These are phyloP conservation scores for Drosophila mayri DNA, from an alignment of 1,140 invertebrate species.

Conservation along the genomic window DNA sequence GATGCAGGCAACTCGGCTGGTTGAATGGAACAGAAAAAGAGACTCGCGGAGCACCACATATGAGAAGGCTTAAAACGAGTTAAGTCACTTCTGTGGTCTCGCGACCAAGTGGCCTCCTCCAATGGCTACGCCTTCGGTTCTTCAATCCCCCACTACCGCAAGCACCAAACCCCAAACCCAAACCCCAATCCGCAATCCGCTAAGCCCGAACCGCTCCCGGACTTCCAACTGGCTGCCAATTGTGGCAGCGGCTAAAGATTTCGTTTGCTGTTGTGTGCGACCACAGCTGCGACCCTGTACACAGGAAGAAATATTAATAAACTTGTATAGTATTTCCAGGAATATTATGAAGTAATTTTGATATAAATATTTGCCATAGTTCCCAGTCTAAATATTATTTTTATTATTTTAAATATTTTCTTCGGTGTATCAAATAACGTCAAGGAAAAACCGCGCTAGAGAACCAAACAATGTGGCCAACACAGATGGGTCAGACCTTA, in stretches of 20 bases:
- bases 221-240: slow-evolving; percentile 50
- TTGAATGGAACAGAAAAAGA: slow-evolving; percentile 1
- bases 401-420: too few species aligned
- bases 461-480: slow-evolving; percentile 46
- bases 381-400: too few species aligned
- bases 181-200: slow-evolving; percentile 25
- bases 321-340: background rate
- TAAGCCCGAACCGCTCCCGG: slow-evolving; percentile 33
- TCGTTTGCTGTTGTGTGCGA: slow-evolving; percentile 40
- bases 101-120: slow-evolving; percentile 72
- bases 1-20: slow-evolving; percentile 48
- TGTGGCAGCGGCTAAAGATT: slow-evolving; percentile 49
- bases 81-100: slow-evolving; percentile 79
- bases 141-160: slow-evolving; percentile 6
- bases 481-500: slow-evolving; percentile 37
- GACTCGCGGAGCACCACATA: slow-evolving; percentile 27
- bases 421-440: slow-evolving; percentile 9
- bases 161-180: slow-evolving; percentile 2
- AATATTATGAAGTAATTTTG: background rate
- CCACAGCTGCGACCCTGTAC: slow-evolving; percentile 39
- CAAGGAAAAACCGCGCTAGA: slow-evolving; percentile 23
- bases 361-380: too few species aligned
- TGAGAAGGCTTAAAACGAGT: slow-evolving; percentile 78
- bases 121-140: slow-evolving; percentile 24
- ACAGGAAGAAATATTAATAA: slow-evolving; percentile 8